Evolutionary conservation across 2,888 invertebrate species (phyloP), one percentile per base, ranked within the genome.

Genomic region (Drosophila quinaria): DNA sequence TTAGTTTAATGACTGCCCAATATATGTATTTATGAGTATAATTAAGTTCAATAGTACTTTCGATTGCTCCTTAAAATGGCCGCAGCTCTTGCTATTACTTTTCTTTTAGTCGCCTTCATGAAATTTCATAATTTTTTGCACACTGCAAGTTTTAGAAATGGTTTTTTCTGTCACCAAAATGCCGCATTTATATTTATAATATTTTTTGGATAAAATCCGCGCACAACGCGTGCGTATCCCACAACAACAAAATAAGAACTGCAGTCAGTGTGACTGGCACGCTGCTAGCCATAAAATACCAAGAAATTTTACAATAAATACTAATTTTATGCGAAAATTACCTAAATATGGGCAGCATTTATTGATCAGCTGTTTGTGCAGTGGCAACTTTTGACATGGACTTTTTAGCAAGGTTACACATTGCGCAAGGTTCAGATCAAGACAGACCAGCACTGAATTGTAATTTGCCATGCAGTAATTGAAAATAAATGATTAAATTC

Each of bases 201-300:
- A 19, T 41, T 51, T 61, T 39, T 31, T 29, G 55, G 33, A 42
- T 29, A 55, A 67, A 70, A 15, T 35, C 44, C 22, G 44, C 37
- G 44, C 44, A 49, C 5, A 49, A 62, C 55, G 70, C 60, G 70
- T 63, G 54, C 70, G 50, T 59, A 44, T 64, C 70, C 1, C 46
- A 46, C 47, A 64, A 74, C 70, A 74, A 66, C 70, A 66, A 70
- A 61, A 68, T 44, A 44, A 54, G 51, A 59, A 78, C 77, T 78
- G 47, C 9, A 33, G 42, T 25, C n/a, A 4, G 35, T 64, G 72
- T 59, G 77, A 15, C 72, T 37, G 17, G 11, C 6, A 17, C 2
- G 17, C 29, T 0, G 9, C 0, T 8, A 33, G 17, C n/a, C 5
- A 9, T 19, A 59, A 64, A 68, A 72, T 72, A 35, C 47, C 44